Percentiles rank a stretch among this genome's conserved stretches.
Conservation (phyloP, 2,797 vertebrate species). For the Tamandua tetradactyla region DNA sequence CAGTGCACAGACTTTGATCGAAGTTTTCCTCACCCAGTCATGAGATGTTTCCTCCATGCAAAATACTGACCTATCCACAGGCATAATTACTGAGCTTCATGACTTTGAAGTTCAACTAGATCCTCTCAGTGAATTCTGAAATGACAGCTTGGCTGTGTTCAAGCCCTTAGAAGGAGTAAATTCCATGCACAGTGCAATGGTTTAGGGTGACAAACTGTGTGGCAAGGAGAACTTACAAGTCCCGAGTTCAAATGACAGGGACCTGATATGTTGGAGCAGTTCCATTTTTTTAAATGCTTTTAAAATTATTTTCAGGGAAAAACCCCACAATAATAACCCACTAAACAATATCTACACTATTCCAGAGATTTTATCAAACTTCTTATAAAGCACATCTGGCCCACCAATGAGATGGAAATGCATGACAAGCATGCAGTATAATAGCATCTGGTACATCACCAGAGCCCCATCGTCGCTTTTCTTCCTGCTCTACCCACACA, state of each 20-base stretch:
- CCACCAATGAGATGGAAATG: not conserved
- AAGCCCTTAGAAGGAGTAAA: slow-evolving; percentile 69
- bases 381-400: not conserved
- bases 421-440: rapidly evolving
- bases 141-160: slow-evolving; percentile 79
- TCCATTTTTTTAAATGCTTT: not conserved
- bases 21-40: not conserved
- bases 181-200: slow-evolving; percentile 68
- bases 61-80: slow-evolving; percentile 71
- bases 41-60: slow-evolving; percentile 49
- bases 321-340: not conserved
- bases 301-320: slow-evolving; percentile 17
- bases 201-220: slow-evolving; percentile 12
- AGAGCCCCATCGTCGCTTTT: not conserved
- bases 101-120: slow-evolving; percentile 56
- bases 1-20: not conserved
- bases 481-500: not conserved
- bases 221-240: not conserved
- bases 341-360: not conserved
- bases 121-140: slow-evolving; percentile 78
- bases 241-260: slow-evolving; percentile 75
- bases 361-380: not conserved
- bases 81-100: slow-evolving; percentile 55
- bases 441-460: rapidly evolving
- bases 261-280: slow-evolving; percentile 48